These are phyloP conservation scores for Rhincodon typus DNA, from an alignment of 2,797 vertebrate species.

Conservation along the genomic window DNA sequence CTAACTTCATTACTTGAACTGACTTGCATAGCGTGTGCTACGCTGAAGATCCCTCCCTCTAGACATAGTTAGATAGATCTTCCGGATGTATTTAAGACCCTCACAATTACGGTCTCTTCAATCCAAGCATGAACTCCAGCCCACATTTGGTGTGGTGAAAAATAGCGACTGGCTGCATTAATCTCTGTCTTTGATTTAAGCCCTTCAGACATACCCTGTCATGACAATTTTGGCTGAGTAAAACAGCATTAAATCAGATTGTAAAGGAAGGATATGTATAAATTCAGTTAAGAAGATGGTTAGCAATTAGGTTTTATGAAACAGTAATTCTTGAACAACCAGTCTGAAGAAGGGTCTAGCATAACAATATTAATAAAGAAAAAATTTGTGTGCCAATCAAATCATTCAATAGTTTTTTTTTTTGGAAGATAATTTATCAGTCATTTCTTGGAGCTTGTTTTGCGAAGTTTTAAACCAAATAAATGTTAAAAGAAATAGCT, in stretches of 20 bases:
- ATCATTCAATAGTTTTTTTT: neutral
- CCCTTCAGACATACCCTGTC: neutral
- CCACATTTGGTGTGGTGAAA: too few relatives aligned
- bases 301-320: neutral
- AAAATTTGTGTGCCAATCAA: neutral
- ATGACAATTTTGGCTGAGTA: neutral
- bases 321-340: neutral
- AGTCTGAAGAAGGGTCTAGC: neutral
- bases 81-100: too few relatives aligned
- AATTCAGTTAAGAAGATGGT: neutral
- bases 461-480: neutral
- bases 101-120: too few relatives aligned
- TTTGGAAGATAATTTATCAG: neutral
- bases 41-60: too few relatives aligned
- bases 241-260: neutral
- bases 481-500: neutral
- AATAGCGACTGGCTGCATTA: too few relatives aligned
- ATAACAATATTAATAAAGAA: neutral
- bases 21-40: too few relatives aligned
- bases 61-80: too few relatives aligned
- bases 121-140: too few relatives aligned
- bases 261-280: neutral
- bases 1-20: too few relatives aligned
- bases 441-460: neutral
- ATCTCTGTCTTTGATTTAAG: too few relatives aligned